Percentiles rank a stretch among this genome's conserved stretches.
Conservation (phyloP, 2,797 vertebrate species). For the Spizella passerina region DNA sequence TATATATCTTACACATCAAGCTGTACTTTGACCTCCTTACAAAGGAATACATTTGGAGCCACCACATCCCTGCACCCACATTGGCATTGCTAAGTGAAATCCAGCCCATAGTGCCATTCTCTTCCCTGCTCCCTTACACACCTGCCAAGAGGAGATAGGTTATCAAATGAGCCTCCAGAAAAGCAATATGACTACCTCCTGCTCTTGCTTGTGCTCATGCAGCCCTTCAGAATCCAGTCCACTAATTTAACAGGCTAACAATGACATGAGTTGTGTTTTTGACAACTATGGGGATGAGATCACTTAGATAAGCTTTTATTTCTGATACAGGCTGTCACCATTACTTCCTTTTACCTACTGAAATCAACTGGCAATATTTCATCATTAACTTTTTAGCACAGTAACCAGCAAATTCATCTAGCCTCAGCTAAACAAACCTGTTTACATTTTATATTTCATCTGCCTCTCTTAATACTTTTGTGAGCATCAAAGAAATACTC, state of each 20-base stretch:
- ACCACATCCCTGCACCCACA: neutral
- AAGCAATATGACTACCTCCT: neutral
- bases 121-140: neutral
- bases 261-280: neutral
- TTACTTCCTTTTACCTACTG: neutral
- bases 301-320: neutral
- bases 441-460: conserved; percentile 33
- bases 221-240: neutral
- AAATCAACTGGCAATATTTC: neutral
- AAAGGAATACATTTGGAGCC: neutral
- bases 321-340: neutral
- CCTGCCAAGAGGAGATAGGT: neutral
- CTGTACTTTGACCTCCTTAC: neutral
- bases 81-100: neutral
- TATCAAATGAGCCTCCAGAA: conserved; percentile 1
- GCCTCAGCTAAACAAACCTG: neutral
- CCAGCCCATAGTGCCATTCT: neutral
- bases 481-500: neutral
- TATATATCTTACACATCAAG: neutral
- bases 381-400: neutral
- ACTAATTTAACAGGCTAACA: neutral
- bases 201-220: neutral
- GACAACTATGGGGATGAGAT: neutral
- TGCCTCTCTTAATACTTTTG: neutral
- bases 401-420: neutral